Conservation (phyloP, 1,140 invertebrate species). For the Scaptodrosophila lebanonensis region DNA sequence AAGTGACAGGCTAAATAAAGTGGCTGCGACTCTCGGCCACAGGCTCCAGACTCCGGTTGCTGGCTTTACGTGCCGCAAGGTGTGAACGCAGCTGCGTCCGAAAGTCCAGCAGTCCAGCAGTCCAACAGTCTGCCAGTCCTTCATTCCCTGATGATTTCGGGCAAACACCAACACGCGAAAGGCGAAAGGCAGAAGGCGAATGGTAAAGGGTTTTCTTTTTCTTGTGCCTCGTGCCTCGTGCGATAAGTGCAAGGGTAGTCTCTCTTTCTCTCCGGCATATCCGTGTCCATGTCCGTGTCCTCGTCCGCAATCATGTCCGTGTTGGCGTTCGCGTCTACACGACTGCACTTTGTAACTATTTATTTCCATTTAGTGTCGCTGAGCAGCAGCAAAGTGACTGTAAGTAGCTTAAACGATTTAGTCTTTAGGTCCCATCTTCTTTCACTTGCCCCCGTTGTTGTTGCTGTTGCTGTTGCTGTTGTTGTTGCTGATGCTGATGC, state of each 20-base stretch:
- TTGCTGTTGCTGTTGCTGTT: too few relatives aligned
- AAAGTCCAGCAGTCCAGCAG: too few relatives aligned
- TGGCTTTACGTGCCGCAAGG: slow-evolving; percentile 26
- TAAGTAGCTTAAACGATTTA: slow-evolving; percentile 66
- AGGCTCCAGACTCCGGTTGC: not conserved
- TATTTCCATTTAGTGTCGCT: slow-evolving; percentile 54
- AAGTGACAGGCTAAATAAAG: slow-evolving; percentile 25
- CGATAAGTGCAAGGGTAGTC: too few relatives aligned
- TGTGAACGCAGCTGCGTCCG: slow-evolving; percentile 19
- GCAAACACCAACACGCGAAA: not conserved
- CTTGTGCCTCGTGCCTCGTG: too few relatives aligned
- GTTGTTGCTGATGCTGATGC: not conserved
- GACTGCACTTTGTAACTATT: slow-evolving; percentile 55
- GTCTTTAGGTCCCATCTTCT: slow-evolving; percentile 3
- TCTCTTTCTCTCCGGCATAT: too few relatives aligned
- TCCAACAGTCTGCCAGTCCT: too few relatives aligned
- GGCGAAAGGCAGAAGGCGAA: too few relatives aligned
- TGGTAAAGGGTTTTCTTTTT: too few relatives aligned
- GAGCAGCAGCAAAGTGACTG: slow-evolving; percentile 41
- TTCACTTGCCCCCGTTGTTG: not conserved
- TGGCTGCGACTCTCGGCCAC: not conserved
- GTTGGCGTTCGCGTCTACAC: slow-evolving; percentile 25
- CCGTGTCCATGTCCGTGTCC: slow-evolving; percentile 11
- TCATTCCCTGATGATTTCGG: too few relatives aligned
- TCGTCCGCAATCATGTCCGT: not conserved